Percentiles rank a stretch among this genome's conserved stretches.
These are phyloP conservation scores for Byasa hedistus DNA, from an alignment of 2,888 invertebrate species.

Conservation along the genomic window DNA sequence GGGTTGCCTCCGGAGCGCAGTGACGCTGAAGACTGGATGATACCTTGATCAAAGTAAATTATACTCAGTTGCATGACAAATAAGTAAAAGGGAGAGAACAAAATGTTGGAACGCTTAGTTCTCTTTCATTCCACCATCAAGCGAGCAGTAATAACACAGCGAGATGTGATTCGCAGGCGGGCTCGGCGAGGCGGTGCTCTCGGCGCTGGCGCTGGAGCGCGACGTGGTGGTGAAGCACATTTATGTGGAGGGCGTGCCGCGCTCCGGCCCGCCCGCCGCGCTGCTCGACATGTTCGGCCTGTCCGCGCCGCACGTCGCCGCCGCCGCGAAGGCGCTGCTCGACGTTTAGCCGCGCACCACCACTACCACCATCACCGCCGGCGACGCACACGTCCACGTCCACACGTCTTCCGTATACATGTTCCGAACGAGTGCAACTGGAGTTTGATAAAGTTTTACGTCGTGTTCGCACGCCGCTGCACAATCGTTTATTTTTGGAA, in stretches of 20 bases:
- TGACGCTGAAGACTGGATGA: too few relatives aligned
- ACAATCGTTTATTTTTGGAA: too few relatives aligned
- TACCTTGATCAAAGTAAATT: too few relatives aligned
- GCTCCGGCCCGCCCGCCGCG: conserved; percentile 93
- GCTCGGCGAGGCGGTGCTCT: conserved; percentile 95
- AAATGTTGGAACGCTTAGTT: too few relatives aligned
- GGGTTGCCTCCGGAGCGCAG: too few relatives aligned
- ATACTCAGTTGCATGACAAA: too few relatives aligned
- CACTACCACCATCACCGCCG: too few relatives aligned
- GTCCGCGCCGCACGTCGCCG: conserved; percentile 87
- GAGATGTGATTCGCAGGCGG: conserved; percentile 84
- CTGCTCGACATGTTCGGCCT: conserved; percentile 95
- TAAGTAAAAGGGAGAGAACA: too few relatives aligned
- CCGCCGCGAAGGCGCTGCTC: conserved; percentile 83
- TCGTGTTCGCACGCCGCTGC: neutral
- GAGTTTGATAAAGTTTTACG: neutral
- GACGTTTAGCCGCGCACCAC: conserved; percentile 44
- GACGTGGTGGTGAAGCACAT: conserved; percentile 87
- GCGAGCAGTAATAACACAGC: too few relatives aligned
- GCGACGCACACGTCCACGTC: neutral
- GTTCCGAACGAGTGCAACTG: neutral
- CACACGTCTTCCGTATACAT: conserved; percentile 11
- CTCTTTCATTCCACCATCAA: too few relatives aligned
- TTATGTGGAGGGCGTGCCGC: conserved; percentile 90
- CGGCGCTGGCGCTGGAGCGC: conserved; percentile 86